Evolutionary conservation across 2,797 vertebrate genomes (phyloP).

Genomic region (Austrolebias charrua): DNA sequence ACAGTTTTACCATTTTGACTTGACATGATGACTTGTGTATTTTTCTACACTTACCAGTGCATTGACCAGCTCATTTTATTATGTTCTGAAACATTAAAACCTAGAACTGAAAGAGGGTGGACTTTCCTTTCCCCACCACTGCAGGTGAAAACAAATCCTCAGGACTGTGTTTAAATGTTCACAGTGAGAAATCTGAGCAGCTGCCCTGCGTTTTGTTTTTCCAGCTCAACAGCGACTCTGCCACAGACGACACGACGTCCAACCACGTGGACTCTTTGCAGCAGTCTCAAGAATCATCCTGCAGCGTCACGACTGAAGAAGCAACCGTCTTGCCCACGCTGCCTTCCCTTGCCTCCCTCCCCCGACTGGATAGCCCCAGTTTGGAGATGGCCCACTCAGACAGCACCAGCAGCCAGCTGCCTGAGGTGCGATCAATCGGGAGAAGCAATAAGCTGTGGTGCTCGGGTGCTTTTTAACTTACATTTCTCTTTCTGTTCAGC

Average conservation of each 20-base stretch:
- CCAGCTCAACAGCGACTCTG: slow-evolving; percentile 90
- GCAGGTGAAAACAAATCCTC: not conserved
- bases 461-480: slow-evolving; percentile 83
- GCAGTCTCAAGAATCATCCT: slow-evolving; percentile 91
- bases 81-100: too few relatives aligned
- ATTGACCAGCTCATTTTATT: too few relatives aligned
- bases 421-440: slow-evolving; percentile 96
- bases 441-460: slow-evolving; percentile 85
- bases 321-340: slow-evolving; percentile 72
- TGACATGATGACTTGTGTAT: too few relatives aligned
- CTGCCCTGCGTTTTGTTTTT: slow-evolving; percentile 22
- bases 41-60: too few relatives aligned
- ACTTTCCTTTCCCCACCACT: too few relatives aligned
- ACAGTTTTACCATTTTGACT: too few relatives aligned
- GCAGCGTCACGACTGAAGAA: slow-evolving; percentile 88
- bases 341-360: slow-evolving; percentile 58
- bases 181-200: not conserved
- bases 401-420: slow-evolving; percentile 96
- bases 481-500: slow-evolving; percentile 22
- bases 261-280: slow-evolving; percentile 89
- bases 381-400: slow-evolving; percentile 91
- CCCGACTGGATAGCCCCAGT: slow-evolving; percentile 86
- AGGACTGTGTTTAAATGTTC: not conserved
- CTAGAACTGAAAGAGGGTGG: too few relatives aligned
- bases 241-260: slow-evolving; percentile 84